phyloP scores from a whole-genome alignment of 1,140 invertebrate genomes.

The Nephotettix cincticeps region DNA sequence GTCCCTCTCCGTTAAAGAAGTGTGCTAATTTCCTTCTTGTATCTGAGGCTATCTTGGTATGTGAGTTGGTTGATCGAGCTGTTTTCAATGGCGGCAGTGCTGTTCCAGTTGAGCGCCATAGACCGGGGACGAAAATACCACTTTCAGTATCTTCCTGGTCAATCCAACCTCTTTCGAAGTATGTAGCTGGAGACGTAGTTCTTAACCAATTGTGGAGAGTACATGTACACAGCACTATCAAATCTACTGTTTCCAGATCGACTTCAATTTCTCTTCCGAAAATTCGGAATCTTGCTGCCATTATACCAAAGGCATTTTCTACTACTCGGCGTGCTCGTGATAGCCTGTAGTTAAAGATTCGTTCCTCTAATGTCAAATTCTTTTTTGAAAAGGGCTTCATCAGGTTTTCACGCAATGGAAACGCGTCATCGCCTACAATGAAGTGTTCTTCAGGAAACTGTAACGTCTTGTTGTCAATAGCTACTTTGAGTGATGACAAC shows the following conservation, averaged over 20 bases:
- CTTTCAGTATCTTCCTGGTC: constrained; percentile 7
- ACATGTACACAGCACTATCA: constrained; percentile 27
- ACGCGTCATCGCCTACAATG: constrained; percentile 49
- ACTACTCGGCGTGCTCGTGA: constrained; percentile 43
- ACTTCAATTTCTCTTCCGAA: constrained; percentile 44
- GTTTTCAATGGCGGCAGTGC: constrained; percentile 7
- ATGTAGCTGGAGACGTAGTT: constrained; percentile 14
- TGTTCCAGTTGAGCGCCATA: constrained; percentile 12
- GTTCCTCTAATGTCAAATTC: constrained; percentile 37
- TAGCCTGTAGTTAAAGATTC: constrained; percentile 46
- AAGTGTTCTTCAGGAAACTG: constrained; percentile 38
- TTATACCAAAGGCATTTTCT: constrained; percentile 50
- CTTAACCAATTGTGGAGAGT: constrained; percentile 35
- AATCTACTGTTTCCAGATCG: constrained; percentile 36
- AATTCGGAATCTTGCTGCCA: constrained; percentile 48
- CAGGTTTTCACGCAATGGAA: constrained; percentile 44
- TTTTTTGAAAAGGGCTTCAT: constrained; percentile 45
- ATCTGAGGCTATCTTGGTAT: neutral
- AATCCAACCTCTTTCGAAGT: constrained; percentile 10
- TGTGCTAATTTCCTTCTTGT: constrained; percentile 11
- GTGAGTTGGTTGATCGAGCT: constrained; percentile 10
- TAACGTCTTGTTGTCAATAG: constrained; percentile 36
- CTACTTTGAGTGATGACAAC: constrained; percentile 30
- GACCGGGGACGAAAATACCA: neutral
- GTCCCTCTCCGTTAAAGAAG: constrained; percentile 11